These are phyloP conservation scores for Podabrus alpinus DNA, from an alignment of 2,888 invertebrate species.

Conservation along the genomic window DNA sequence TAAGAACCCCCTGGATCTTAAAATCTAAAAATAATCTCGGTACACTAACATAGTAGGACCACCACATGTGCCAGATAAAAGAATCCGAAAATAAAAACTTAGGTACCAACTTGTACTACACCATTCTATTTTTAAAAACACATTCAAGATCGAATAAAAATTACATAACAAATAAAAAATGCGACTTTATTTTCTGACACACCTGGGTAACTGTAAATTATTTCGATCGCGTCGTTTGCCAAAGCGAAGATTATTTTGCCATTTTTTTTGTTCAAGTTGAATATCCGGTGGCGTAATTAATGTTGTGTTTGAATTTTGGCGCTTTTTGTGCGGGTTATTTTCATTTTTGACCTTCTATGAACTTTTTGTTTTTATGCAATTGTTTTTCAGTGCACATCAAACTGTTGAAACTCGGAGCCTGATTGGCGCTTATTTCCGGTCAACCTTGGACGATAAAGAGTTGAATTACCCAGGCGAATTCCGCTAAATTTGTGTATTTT, in stretches of 20 bases:
- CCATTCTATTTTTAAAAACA: not conserved
- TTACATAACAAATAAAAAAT: not conserved
- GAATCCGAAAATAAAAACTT: not conserved
- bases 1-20: conserved; percentile 16
- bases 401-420: not conserved
- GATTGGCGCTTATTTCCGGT: not conserved
- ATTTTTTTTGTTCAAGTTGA: not conserved
- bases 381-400: not conserved
- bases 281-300: not conserved
- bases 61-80: conserved; percentile 1
- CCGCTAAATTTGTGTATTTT: too few relatives aligned
- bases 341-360: not conserved
- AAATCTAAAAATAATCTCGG: conserved; percentile 21
- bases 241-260: not conserved
- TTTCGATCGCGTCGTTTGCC: not conserved
- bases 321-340: not conserved
- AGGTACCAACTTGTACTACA: not conserved
- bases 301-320: not conserved
- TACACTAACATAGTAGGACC: not conserved
- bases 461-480: not conserved
- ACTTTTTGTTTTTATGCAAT: not conserved
- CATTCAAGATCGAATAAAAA: not conserved
- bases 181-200: not conserved
- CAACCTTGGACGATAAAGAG: not conserved
- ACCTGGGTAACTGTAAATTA: not conserved